A percentile compares a stretch with the other conserved stretches of the same genome.
Evolutionary conservation across 2,888 invertebrate species (phyloP).

Genomic region (Tridacna gigas): DNA sequence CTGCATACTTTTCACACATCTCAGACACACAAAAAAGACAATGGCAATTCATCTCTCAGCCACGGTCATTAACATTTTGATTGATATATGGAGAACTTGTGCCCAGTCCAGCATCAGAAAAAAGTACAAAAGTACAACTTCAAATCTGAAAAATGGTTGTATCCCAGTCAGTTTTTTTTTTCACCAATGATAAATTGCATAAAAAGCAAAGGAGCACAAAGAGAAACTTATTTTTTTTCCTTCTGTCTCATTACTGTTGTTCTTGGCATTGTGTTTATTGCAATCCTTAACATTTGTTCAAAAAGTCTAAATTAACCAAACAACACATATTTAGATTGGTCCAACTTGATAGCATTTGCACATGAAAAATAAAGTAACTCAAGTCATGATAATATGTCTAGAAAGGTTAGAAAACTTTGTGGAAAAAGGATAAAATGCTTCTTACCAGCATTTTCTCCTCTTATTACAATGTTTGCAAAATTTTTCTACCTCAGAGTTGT

Average conservation of each 20-base stretch:
- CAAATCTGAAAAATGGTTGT: conserved; percentile 5
- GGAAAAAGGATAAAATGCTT: neutral
- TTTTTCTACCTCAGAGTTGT: too few species aligned
- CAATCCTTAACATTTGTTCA: too few species aligned
- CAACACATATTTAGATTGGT: neutral
- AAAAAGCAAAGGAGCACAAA: conserved; percentile 14
- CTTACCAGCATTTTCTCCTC: neutral
- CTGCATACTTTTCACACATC: conserved; percentile 12
- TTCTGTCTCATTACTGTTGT: conserved; percentile 8
- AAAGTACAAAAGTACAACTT: conserved; percentile 5
- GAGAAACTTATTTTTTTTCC: conserved; percentile 3
- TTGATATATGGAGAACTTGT: conserved; percentile 6
- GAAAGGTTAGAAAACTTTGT: neutral
- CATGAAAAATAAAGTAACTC: neutral
- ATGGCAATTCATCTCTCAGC: conserved; percentile 19
- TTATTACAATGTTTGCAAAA: too few species aligned
- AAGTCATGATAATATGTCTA: neutral
- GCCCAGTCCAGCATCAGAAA: conserved; percentile 9
- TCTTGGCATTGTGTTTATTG: conserved; percentile 16
- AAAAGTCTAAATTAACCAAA: too few species aligned
- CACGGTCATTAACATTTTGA: conserved; percentile 23
- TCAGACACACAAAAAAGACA: conserved; percentile 24
- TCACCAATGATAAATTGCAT: conserved; percentile 20
- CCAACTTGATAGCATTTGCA: neutral
- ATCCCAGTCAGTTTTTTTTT: conserved; percentile 5